phyloP scores from a whole-genome alignment of 2,888 invertebrate genomes.

The Celastrina argiolus region DNA sequence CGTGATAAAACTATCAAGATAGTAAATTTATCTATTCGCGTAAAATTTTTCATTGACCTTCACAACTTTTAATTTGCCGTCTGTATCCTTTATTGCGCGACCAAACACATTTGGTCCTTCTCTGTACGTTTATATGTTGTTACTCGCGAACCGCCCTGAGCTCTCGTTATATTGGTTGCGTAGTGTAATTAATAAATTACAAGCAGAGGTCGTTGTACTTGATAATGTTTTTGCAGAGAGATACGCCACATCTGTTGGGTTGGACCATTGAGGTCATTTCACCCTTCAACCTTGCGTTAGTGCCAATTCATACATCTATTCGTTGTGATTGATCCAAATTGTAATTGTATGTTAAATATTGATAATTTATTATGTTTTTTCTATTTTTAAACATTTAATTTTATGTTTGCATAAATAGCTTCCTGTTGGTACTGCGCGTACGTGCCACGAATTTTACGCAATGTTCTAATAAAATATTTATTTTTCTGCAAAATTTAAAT shows the following conservation, averaged over 20 bases:
- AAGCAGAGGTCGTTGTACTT: slow-evolving; percentile 67
- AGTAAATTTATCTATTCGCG: neutral
- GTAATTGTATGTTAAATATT: too few species aligned
- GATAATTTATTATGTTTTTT: too few species aligned
- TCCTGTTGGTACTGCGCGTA: too few species aligned
- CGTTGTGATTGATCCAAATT: neutral
- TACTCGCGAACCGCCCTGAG: slow-evolving; percentile 28
- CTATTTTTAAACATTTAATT: too few species aligned
- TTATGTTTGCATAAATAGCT: too few species aligned
- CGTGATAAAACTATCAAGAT: neutral
- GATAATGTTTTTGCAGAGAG: slow-evolving; percentile 70
- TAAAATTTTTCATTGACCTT: slow-evolving; percentile 46
- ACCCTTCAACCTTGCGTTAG: slow-evolving; percentile 47
- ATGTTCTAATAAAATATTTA: too few species aligned
- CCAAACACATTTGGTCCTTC: slow-evolving; percentile 47
- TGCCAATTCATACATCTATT: slow-evolving; percentile 7
- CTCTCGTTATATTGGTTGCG: slow-evolving; percentile 52
- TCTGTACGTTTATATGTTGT: slow-evolving; percentile 22
- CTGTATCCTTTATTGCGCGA: slow-evolving; percentile 46
- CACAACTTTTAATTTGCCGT: slow-evolving; percentile 57
- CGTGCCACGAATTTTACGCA: too few species aligned
- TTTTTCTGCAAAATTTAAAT: too few species aligned
- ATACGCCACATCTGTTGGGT: slow-evolving; percentile 69
- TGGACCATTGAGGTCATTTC: slow-evolving; percentile 61
- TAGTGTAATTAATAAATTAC: slow-evolving; percentile 74